phyloP scores from a whole-genome alignment of 1,140 invertebrate genomes.

The Heliconius nattereri region DNA sequence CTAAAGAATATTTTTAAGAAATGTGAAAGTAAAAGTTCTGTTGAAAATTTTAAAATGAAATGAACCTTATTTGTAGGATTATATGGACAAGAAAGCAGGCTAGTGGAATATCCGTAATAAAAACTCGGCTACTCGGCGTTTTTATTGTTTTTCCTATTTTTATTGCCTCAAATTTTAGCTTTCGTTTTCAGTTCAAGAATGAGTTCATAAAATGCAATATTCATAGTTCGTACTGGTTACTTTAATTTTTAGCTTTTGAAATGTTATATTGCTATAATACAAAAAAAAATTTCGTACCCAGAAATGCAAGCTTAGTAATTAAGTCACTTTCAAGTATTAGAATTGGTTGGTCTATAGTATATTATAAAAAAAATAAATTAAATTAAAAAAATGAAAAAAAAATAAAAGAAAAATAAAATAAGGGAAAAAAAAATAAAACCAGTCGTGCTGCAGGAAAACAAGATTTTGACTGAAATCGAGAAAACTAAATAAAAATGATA shows the following conservation, averaged over 20 bases:
- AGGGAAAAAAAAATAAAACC: too few species aligned
- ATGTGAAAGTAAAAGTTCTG: slow-evolving; percentile 57
- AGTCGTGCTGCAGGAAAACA: too few species aligned
- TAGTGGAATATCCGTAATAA: slow-evolving; percentile 36
- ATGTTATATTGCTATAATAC: neutral
- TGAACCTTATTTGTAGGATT: neutral
- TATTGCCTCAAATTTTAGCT: slow-evolving; percentile 48
- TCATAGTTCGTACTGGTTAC: neutral
- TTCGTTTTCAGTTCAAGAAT: slow-evolving; percentile 36
- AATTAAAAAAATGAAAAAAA: too few species aligned
- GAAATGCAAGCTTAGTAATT: neutral
- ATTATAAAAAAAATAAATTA: too few species aligned
- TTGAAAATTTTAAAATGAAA: neutral
- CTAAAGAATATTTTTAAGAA: slow-evolving; percentile 47
- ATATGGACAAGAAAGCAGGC: neutral
- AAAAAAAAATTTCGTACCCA: neutral
- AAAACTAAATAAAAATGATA: too few species aligned
- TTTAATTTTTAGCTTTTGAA: neutral
- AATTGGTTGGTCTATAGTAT: neutral
- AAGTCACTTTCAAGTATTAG: neutral
- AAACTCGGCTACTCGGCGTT: slow-evolving; percentile 52
- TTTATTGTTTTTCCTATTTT: slow-evolving; percentile 52
- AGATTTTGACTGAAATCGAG: too few species aligned
- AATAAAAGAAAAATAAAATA: too few species aligned
- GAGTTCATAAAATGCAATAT: slow-evolving; percentile 21